Conservation (phyloP, 2,113 vertebrate species). For the Phalacrocorax pelagicus region DNA sequence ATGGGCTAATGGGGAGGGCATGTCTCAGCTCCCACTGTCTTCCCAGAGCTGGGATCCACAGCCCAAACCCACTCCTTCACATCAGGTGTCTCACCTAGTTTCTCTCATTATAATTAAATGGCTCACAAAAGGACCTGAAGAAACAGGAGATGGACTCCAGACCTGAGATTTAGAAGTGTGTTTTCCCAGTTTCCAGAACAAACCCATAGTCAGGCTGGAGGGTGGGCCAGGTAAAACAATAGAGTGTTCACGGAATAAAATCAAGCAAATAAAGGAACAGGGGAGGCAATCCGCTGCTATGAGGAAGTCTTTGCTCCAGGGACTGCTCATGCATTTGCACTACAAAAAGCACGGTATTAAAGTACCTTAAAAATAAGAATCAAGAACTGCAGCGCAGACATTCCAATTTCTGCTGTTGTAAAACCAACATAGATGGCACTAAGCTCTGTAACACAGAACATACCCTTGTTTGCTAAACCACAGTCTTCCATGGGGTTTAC, state of each 20-base stretch:
- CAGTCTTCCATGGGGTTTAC: not conserved
- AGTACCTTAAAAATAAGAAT: not conserved
- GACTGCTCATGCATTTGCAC: not conserved
- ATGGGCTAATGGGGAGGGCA: not conserved
- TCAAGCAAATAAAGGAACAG: not conserved
- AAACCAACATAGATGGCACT: not conserved
- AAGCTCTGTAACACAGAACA: not conserved
- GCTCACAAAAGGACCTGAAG: not conserved
- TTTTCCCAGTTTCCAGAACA: not conserved
- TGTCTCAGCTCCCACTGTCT: not conserved
- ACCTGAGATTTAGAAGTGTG: not conserved
- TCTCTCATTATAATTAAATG: not conserved
- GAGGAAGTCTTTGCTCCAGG: not conserved
- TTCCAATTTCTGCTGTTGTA: not conserved
- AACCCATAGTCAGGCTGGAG: not conserved
- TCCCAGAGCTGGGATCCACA: not conserved
- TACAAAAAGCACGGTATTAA: not conserved
- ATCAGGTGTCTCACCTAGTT: not conserved
- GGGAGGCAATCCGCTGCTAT: not conserved
- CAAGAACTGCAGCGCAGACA: not conserved
- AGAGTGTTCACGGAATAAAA: not conserved
- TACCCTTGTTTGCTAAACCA: not conserved
- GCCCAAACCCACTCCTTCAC: not conserved
- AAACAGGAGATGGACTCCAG: not conserved
- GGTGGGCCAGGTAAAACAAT: not conserved